Conservation (phyloP, 2,113 vertebrate species). For the human (Homo sapiens) region DNA sequence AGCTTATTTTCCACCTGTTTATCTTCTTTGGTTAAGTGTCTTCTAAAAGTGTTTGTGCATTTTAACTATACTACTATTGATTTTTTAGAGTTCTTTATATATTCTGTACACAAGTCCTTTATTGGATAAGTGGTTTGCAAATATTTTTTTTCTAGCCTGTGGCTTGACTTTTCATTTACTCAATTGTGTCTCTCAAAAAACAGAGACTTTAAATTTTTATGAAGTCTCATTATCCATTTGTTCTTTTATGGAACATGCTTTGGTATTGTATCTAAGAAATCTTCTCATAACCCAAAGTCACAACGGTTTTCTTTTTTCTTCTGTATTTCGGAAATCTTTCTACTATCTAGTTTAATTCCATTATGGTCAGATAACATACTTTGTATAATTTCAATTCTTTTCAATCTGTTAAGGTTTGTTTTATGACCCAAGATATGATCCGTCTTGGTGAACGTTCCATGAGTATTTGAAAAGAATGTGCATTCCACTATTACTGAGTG, state of each 20-base stretch:
- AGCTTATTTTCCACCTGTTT: neutral
- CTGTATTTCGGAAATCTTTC: neutral
- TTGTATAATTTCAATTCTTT: neutral
- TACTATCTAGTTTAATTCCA: neutral
- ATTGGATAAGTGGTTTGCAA: neutral
- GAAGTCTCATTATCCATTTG: neutral
- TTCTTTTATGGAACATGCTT: neutral
- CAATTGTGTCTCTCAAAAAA: neutral
- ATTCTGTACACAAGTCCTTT: neutral
- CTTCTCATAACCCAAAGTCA: neutral
- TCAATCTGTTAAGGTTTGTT: slow-evolving; percentile 16
- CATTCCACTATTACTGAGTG: neutral
- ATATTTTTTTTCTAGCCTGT: neutral
- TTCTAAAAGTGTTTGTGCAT: neutral
- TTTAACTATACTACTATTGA: neutral
- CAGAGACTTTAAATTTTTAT: neutral
- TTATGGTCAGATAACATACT: neutral
- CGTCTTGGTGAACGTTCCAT: neutral
- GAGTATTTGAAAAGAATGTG: neutral
- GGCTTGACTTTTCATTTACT: neutral
- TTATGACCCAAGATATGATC: neutral
- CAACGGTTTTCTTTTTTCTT: neutral
- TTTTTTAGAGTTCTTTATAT: slow-evolving; percentile 3
- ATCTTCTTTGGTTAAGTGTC: neutral
- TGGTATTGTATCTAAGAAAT: neutral